Percentiles rank a stretch among this genome's conserved stretches.
These are phyloP conservation scores for Sphaerophoria taeniata DNA, from an alignment of 2,888 invertebrate genomes.

Conservation along the genomic window DNA sequence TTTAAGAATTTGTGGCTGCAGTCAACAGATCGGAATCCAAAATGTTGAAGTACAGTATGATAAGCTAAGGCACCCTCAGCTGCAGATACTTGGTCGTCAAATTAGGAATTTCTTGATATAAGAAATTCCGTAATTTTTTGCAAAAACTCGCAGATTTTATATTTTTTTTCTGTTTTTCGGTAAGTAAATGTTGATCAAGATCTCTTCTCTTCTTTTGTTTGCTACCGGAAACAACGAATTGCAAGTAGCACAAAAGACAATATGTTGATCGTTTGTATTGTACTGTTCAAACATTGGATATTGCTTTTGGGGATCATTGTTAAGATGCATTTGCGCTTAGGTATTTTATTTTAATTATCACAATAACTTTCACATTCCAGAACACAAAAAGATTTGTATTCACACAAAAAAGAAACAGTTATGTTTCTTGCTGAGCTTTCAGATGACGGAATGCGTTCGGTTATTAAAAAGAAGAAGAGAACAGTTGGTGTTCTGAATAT, in stretches of 20 bases:
- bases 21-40: too few species aligned
- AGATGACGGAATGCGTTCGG: not conserved
- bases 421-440: constrained; percentile 6
- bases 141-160: constrained; percentile 5
- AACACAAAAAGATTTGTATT: not conserved
- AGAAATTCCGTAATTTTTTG: not conserved
- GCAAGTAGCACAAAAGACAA: constrained; percentile 10
- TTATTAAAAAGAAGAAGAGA: too few species aligned
- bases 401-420: constrained; percentile 15
- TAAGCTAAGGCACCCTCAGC: too few species aligned
- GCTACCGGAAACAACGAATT: constrained; percentile 9
- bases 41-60: too few species aligned
- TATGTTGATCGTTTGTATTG: constrained; percentile 9
- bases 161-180: constrained; percentile 3
- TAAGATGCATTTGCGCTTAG: constrained; percentile 6
- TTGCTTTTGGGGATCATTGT: constrained; percentile 16
- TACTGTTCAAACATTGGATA: constrained; percentile 5
- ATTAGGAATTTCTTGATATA: constrained; percentile 1
- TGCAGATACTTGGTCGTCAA: constrained; percentile 8
- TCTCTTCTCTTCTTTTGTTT: constrained; percentile 13
- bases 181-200: constrained; percentile 12
- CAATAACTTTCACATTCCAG: constrained; percentile 1
- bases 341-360: constrained; percentile 17
- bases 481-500: too few species aligned
- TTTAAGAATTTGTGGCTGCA: too few species aligned